Percentiles rank a stretch among this genome's conserved stretches.
phyloP scores from a whole-genome alignment of 2,888 invertebrate genomes.

The Byasa hedistus region DNA sequence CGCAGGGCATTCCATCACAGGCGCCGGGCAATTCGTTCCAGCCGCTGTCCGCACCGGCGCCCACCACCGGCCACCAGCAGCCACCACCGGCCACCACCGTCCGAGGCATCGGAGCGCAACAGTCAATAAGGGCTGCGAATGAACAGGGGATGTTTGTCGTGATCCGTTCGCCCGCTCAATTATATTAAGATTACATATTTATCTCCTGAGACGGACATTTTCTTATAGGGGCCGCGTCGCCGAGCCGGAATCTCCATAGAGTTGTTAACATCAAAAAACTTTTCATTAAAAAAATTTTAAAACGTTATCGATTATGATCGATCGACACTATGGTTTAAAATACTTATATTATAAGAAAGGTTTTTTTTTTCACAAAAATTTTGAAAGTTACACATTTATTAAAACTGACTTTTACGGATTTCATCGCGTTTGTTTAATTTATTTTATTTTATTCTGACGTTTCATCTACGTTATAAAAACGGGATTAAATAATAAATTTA shows the following conservation, averaged over 20 bases:
- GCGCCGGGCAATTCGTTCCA: conserved; percentile 26
- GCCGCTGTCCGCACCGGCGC: conserved; percentile 7
- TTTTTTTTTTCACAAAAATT: too few species aligned
- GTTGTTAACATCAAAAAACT: neutral
- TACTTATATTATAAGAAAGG: too few species aligned
- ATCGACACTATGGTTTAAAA: too few species aligned
- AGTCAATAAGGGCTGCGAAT: conserved; percentile 64
- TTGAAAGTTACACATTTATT: too few species aligned
- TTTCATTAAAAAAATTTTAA: neutral
- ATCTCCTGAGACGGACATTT: conserved; percentile 69
- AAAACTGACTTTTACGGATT: too few species aligned
- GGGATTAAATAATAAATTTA: too few species aligned
- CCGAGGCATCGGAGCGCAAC: conserved; percentile 46
- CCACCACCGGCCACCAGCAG: neutral
- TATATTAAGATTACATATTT: conserved; percentile 78
- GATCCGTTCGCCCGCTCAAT: conserved; percentile 54
- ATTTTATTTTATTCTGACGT: too few species aligned
- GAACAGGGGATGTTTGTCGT: conserved; percentile 49
- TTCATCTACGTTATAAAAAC: too few species aligned
- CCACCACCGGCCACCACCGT: conserved; percentile 2
- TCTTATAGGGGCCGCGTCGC: conserved; percentile 56
- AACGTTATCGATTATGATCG: too few species aligned
- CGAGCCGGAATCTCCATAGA: neutral
- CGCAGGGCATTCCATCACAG: conserved; percentile 27
- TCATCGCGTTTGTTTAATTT: too few species aligned